These are phyloP conservation scores for Puma concolor DNA, from an alignment of 2,113 vertebrate genomes.

Conservation along the genomic window DNA sequence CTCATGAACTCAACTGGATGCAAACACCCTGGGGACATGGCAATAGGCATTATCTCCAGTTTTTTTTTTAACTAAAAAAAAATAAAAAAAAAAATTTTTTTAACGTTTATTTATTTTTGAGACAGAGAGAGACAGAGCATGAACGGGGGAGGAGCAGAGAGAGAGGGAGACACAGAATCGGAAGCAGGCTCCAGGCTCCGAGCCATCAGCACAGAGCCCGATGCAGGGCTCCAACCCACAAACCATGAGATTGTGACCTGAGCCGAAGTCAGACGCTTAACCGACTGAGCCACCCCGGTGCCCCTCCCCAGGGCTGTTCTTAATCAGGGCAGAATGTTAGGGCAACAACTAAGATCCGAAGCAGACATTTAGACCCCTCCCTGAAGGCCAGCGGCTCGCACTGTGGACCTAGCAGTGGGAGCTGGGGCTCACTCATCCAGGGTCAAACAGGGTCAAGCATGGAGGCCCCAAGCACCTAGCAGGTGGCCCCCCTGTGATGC, in stretches of 20 bases:
- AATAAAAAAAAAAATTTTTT: too few relatives aligned
- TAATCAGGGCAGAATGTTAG: background rate
- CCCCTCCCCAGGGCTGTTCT: background rate
- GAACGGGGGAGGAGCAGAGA: too few relatives aligned
- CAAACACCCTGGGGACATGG: background rate
- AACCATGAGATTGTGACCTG: too few relatives aligned
- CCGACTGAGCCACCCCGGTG: too few relatives aligned
- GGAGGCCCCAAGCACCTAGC: background rate
- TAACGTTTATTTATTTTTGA: too few relatives aligned
- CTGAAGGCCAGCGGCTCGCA: background rate
- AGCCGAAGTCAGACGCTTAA: too few relatives aligned
- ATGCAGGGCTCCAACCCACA: too few relatives aligned
- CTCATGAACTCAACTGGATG: background rate
- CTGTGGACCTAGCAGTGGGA: background rate
- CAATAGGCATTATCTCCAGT: background rate
- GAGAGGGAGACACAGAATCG: too few relatives aligned
- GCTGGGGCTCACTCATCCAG: background rate
- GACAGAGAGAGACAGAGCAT: too few relatives aligned
- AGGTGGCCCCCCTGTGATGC: background rate
- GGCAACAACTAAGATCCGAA: background rate
- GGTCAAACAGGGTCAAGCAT: background rate
- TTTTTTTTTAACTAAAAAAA: too few relatives aligned
- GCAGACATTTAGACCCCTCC: background rate
- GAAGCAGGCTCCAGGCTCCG: too few relatives aligned
- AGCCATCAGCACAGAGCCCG: too few relatives aligned